These are phyloP conservation scores for Lampris megalopsis DNA, from an alignment of 2,113 vertebrate genomes.

Conservation along the genomic window DNA sequence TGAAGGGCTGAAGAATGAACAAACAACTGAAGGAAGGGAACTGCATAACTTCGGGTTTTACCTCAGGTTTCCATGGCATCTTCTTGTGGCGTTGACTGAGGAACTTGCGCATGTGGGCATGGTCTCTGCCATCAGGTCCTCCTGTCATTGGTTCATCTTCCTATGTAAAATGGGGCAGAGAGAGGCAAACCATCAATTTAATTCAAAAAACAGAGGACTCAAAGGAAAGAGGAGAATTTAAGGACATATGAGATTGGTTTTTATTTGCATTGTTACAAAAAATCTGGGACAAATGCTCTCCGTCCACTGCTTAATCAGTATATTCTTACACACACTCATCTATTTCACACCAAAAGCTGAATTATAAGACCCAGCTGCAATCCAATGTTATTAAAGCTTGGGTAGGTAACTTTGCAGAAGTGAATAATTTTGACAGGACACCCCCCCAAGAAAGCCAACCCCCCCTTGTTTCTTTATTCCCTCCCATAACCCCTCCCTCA, in stretches of 20 bases:
- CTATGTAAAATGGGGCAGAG: slow-evolving; percentile 49
- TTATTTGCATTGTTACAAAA: not conserved
- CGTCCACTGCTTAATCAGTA: no score
- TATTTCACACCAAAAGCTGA: no score
- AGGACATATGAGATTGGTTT: not conserved
- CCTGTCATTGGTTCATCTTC: slow-evolving; percentile 77
- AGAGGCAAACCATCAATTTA: slow-evolving; percentile 24
- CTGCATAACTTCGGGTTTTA: slow-evolving; percentile 33
- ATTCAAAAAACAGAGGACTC: not conserved
- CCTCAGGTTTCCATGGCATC: slow-evolving; percentile 85
- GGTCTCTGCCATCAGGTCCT: slow-evolving; percentile 61
- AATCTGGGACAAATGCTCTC: no score
- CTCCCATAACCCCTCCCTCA: no score
- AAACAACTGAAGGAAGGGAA: accelerated
- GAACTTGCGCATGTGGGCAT: slow-evolving; percentile 72
- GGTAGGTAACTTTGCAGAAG: no score
- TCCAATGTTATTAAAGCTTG: no score
- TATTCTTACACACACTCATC: no score
- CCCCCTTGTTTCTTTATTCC: no score
- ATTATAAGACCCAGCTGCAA: no score
- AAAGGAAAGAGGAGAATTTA: not conserved
- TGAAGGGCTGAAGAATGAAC: not conserved
- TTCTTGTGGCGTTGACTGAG: slow-evolving; percentile 80
- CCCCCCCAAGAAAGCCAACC: no score
- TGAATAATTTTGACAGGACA: no score